Conservation (phyloP, 2,888 invertebrate species). For the Chrysotoxum bicinctum region DNA sequence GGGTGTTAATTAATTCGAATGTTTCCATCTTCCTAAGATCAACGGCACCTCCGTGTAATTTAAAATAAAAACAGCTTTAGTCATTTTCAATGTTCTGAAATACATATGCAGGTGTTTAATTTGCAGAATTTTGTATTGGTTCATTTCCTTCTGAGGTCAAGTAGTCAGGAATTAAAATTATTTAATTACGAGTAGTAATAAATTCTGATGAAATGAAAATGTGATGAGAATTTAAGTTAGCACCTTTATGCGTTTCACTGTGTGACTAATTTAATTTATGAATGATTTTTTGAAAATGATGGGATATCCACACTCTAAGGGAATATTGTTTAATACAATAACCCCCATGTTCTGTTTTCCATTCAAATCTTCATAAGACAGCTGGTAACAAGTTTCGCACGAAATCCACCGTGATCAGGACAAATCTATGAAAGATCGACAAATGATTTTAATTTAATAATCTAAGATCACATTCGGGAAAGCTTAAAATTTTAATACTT, state of each 20-base stretch:
- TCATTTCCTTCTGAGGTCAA: slow-evolving; percentile 20
- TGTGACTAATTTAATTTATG: background rate
- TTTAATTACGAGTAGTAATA: background rate
- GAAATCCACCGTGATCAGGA: too few relatives aligned
- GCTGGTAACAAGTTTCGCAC: too few relatives aligned
- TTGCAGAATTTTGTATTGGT: slow-evolving; percentile 13
- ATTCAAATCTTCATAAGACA: too few relatives aligned
- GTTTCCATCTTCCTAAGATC: background rate
- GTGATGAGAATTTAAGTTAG: slow-evolving; percentile 16
- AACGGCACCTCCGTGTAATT: slow-evolving; percentile 10
- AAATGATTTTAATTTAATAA: too few relatives aligned
- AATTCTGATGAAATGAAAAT: slow-evolving; percentile 5
- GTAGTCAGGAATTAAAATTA: slow-evolving; percentile 5
- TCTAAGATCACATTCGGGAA: too few relatives aligned
- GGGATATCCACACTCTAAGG: too few relatives aligned
- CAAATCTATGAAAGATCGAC: too few relatives aligned
- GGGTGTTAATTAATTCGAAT: slow-evolving; percentile 5
- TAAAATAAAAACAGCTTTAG: background rate
- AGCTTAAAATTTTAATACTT: too few relatives aligned
- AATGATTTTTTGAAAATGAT: too few relatives aligned
- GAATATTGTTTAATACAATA: too few relatives aligned
- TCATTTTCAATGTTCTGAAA: slow-evolving; percentile 1
- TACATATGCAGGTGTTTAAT: background rate
- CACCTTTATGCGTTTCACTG: slow-evolving; percentile 8
- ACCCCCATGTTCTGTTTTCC: too few relatives aligned